Evolutionary conservation across 2,797 vertebrate genomes (phyloP), one percentile per base, ranked within the genome.

Genomic region (Sphenodon punctatus): DNA sequence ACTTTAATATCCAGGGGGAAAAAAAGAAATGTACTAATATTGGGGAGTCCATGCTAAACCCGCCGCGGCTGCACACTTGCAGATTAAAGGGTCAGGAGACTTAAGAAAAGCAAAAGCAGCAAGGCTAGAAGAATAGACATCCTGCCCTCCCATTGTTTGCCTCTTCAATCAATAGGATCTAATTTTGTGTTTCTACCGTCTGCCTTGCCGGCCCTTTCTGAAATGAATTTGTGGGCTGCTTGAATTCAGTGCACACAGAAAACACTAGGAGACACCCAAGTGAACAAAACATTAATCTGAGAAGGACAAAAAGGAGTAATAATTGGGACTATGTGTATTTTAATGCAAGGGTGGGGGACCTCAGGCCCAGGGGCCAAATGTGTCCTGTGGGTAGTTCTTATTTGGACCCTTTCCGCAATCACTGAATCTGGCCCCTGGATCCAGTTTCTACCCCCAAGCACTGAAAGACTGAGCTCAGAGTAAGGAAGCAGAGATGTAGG

Each of bases 91-190:
- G 61, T 27, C 3, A 38, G 30, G 23, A 67, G 30, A 19, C 4
- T 69, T n/a, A 63, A 48, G 58, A 30, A 81, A n/a, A 46, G 48
- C 15, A 39, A 14, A 2, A 69, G 76, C 3, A 51, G 42, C 6
- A 4, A n/a, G 17, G 32, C 16, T 60, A 43, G 30, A 69, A 23
- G 14, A 25, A 42, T 0, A 1, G 32, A 46, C 30, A 6, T 42
- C 3, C 7, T 56, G 4, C 66, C 51, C 51, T 10, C 2, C 32
- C 36, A 20, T 0, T 3, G 5, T 17, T 78, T 0, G 0, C 14
- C n/a, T 66, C 67, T 51, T 76, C 27, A 48, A 75, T 58, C 22
- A 45, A 58, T 12, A 69, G 17, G 30, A 38, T 55, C 58, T 39
- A 34, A 63, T 8, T 8, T 7, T 4, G 4, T 60, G 51, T 27